phyloP scores from a whole-genome alignment of 2,888 invertebrate genomes.

The Phlogophora meticulosa region DNA sequence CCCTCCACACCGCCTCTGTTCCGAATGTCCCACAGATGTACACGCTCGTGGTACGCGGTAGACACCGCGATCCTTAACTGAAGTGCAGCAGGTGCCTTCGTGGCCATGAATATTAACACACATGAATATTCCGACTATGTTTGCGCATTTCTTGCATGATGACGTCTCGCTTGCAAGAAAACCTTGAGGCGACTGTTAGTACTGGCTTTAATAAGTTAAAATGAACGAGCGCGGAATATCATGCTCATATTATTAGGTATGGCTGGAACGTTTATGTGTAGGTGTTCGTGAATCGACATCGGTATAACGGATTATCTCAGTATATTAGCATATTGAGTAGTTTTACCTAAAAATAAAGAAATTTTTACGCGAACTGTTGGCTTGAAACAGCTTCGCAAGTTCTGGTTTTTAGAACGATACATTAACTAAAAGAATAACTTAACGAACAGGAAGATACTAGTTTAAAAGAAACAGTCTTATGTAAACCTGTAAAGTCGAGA shows the following conservation, averaged over 20 bases:
- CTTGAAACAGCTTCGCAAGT: constrained; percentile 9
- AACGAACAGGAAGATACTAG: constrained; percentile 24
- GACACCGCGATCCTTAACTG: constrained; percentile 70
- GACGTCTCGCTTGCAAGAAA: constrained; percentile 70
- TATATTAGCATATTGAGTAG: constrained; percentile 35
- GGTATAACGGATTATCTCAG: constrained; percentile 20
- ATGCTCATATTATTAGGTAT: constrained; percentile 21
- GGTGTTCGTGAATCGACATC: constrained; percentile 11
- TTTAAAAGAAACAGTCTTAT: constrained; percentile 37
- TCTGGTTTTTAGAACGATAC: constrained; percentile 29
- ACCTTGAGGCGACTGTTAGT: constrained; percentile 50
- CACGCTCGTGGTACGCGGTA: constrained; percentile 43
- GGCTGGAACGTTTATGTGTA: constrained; percentile 9
- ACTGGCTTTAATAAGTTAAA: constrained; percentile 55
- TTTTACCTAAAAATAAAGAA: constrained; percentile 9
- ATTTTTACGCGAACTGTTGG: background rate
- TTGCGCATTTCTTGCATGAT: constrained; percentile 85
- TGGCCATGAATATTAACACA: constrained; percentile 87
- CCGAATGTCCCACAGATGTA: constrained; percentile 58
- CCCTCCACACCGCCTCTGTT: constrained; percentile 40
- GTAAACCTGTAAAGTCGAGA: constrained; percentile 24
- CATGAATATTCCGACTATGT: constrained; percentile 87
- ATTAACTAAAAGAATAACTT: constrained; percentile 47
- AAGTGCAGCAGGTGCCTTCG: constrained; percentile 79
- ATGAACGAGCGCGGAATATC: constrained; percentile 50